phyloP scores from a whole-genome alignment of 2,113 vertebrate genomes.

The Desmodus rotundus region DNA sequence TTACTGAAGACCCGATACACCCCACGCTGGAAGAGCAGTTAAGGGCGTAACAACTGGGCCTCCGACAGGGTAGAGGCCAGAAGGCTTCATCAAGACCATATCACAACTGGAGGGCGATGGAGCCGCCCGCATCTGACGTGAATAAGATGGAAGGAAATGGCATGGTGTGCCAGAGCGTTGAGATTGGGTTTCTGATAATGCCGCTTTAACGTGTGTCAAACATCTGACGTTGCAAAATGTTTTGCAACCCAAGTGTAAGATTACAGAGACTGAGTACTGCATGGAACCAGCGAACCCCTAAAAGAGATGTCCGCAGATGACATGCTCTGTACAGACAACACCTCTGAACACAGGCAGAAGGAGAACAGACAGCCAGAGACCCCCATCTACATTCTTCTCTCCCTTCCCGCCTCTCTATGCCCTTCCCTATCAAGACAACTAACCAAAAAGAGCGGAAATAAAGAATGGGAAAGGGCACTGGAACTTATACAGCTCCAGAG shows the following conservation, averaged over 20 bases:
- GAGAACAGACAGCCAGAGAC: not conserved
- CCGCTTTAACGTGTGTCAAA: not conserved
- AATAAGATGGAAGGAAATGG: not conserved
- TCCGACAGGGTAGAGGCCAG: not conserved
- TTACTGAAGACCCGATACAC: not conserved
- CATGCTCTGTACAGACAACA: fast-evolving
- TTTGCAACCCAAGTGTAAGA: not conserved
- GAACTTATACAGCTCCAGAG: not conserved
- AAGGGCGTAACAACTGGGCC: not conserved
- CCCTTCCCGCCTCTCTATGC: not conserved
- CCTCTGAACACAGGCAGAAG: not conserved
- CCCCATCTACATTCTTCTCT: not conserved
- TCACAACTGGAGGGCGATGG: not conserved
- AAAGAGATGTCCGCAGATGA: not conserved
- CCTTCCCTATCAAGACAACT: not conserved
- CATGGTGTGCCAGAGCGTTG: fast-evolving
- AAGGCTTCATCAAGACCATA: not conserved
- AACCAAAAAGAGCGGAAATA: not conserved
- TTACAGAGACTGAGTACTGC: not conserved
- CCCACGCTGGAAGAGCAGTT: not conserved
- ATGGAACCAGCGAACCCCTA: not conserved
- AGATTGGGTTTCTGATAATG: not conserved
- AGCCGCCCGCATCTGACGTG: not conserved
- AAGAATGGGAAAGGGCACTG: not conserved
- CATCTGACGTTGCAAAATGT: not conserved